Percentiles rank a stretch among this genome's conserved stretches.
phyloP scores from a whole-genome alignment of 2,797 vertebrate genomes.

The Oceanodroma leucorhoa region DNA sequence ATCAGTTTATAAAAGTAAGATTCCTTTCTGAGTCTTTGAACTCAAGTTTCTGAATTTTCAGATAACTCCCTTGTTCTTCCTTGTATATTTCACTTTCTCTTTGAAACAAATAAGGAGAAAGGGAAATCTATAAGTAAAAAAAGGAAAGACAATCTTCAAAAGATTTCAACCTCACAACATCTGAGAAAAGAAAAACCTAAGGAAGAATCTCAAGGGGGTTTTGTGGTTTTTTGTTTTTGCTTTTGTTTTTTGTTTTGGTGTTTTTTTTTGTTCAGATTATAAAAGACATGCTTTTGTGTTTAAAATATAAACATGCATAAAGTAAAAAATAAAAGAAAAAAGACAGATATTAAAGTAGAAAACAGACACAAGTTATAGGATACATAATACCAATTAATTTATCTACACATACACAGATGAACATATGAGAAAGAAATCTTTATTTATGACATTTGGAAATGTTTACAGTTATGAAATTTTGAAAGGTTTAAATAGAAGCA shows the following conservation, averaged over 20 bases:
- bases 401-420: background rate
- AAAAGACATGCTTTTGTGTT: background rate
- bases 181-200: background rate
- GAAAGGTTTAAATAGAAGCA: background rate
- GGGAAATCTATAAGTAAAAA: background rate
- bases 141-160: conserved; percentile 11
- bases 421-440: background rate
- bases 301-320: background rate
- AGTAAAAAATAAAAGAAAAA: background rate
- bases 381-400: background rate
- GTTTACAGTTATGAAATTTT: background rate
- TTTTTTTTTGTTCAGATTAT: background rate
- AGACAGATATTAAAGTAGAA: background rate
- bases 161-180: background rate
- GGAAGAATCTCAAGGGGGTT: background rate
- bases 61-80: background rate
- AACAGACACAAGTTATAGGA: background rate
- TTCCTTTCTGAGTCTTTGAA: background rate
- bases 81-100: conserved; percentile 19
- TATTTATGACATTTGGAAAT: background rate
- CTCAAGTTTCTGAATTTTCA: background rate
- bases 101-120: conserved; percentile 6
- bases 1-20: background rate
- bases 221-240: background rate
- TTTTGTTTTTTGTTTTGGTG: background rate